Evolutionary conservation across 2,113 vertebrate genomes (phyloP).

Genomic region (Xyliphius kryptos): DNA sequence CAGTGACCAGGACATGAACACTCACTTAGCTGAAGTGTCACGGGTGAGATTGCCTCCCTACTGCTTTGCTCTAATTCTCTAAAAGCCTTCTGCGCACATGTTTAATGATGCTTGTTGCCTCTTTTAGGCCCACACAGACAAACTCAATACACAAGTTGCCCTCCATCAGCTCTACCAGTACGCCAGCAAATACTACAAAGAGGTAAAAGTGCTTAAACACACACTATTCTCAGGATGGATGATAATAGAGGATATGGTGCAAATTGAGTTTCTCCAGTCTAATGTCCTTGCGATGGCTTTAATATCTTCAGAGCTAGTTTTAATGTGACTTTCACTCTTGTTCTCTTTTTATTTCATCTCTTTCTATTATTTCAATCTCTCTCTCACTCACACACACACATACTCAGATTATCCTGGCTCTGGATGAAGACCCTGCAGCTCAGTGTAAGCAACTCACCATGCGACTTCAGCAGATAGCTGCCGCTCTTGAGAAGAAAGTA

Average conservation of each 20-base stretch:
- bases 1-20: conserved; percentile 99
- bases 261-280: too few relatives aligned
- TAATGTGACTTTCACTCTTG: too few relatives aligned
- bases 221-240: too few relatives aligned
- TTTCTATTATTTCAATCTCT: too few relatives aligned
- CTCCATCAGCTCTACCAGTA: conserved; percentile 97
- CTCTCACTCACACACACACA: too few relatives aligned
- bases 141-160: conserved; percentile 90
- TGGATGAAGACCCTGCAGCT: conserved; percentile 90
- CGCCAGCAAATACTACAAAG: conserved; percentile 96
- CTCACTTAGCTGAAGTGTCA: conserved; percentile 94
- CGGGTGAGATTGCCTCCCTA: conserved; percentile 77
- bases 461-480: conserved; percentile 93
- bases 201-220: too few relatives aligned
- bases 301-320: too few relatives aligned
- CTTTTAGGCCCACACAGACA: conserved; percentile 87
- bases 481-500: conserved; percentile 95
- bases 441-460: conserved; percentile 97
- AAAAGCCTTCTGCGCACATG: not conserved
- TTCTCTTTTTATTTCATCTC: too few relatives aligned
- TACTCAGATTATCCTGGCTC: conserved; percentile 92
- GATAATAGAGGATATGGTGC: too few relatives aligned
- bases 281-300: too few relatives aligned
- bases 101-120: conserved; percentile 4
- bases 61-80: not conserved